phyloP scores from a whole-genome alignment of 2,113 vertebrate species.

The Pachycephala philippinensis region DNA sequence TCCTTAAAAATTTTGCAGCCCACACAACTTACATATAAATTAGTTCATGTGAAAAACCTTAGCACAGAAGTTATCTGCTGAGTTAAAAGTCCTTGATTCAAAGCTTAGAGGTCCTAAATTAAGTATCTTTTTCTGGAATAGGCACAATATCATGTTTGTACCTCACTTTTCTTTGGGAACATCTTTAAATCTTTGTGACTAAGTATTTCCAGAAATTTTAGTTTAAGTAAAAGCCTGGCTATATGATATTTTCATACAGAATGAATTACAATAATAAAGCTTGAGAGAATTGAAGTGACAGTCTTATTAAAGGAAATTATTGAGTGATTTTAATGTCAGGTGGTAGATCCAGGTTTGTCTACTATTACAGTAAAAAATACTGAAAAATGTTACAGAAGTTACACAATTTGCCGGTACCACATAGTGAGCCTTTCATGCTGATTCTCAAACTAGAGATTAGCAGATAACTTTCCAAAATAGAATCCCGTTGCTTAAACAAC shows the following conservation, averaged over 20 bases:
- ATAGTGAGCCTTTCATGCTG: neutral
- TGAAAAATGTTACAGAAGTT: neutral
- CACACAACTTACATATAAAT: neutral
- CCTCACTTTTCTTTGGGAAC: neutral
- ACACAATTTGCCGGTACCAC: neutral
- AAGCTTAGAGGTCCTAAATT: neutral
- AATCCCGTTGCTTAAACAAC: neutral
- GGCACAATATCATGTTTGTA: neutral
- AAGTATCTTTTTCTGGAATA: neutral
- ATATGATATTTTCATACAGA: neutral
- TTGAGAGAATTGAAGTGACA: neutral
- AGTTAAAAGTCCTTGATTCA: neutral
- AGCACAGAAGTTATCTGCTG: neutral
- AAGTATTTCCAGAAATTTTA: neutral
- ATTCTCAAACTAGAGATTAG: neutral
- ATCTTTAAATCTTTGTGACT: neutral
- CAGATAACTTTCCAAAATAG: neutral
- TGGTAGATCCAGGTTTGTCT: neutral
- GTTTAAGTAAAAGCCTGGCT: neutral
- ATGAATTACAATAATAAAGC: neutral
- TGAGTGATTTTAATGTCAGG: neutral
- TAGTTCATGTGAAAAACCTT: neutral
- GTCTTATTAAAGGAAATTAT: neutral
- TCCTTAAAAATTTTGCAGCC: neutral
- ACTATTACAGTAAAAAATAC: neutral